Evolutionary conservation across 1,140 invertebrate genomes (phyloP), one percentile per base, ranked within the genome.

Genomic region (Bombus affinis): DNA sequence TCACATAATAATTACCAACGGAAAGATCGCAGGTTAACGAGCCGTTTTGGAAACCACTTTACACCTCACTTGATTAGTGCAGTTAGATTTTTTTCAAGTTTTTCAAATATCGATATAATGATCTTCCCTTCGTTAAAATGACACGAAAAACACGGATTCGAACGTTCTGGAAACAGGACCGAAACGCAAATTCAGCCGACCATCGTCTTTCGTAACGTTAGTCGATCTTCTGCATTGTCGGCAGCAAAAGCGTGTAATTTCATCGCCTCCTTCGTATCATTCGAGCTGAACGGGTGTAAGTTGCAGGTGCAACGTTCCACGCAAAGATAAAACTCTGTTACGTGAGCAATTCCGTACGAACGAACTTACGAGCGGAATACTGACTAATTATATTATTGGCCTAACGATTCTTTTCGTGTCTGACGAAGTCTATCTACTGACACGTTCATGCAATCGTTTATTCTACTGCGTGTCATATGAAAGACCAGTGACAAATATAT

Each of bases 221-320:
- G 44, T 72, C 85, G 85, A 77, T 53, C 80, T 83, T 86, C 74
- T 82, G 81, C 85, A 86, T 83, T 83, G 80, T 86, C 85, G 74
- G 32, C 81, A 83, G 81, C 39, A 68, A 86, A 86, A 77, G 81
- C 81, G 32, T 86, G 74, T 83, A 86, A 86, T 86, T 86, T 86
- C 85, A 86, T 86, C 81, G 81, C 57, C 79, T 66, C 18, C 59
- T 42, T 81, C 57, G 79, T 74, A 81, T 66, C 79, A 57, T 81
- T 79, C 71, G 59, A 62, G 71, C 71, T 57, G 78, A 79, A 80
- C 76, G 68, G 66, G 77, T 81, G 78, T 65, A 85, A 62, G 68
- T 81, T 81, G 83, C 83, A 85, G 83, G 83, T 85, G 83, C 78
- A 85, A 85, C 57, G 77, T 71, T 53, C 70, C 13, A 35, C 13